These are phyloP conservation scores for Micropterix aruncella DNA, from an alignment of 2,888 invertebrate genomes.

Conservation along the genomic window DNA sequence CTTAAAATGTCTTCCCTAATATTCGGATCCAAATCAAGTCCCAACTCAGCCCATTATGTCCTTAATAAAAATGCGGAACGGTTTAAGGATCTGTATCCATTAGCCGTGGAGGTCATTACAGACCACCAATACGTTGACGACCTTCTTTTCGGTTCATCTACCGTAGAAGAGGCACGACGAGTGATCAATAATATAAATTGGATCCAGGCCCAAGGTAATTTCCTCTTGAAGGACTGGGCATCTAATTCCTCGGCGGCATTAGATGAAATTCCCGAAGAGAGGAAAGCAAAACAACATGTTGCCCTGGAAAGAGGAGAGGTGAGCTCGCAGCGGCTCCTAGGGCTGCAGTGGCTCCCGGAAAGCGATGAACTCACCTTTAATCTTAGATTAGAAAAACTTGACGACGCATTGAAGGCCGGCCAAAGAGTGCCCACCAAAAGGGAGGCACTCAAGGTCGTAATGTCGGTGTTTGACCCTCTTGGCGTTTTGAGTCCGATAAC, in stretches of 20 bases:
- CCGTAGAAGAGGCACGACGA: constrained; percentile 8
- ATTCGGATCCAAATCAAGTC: constrained; percentile 12
- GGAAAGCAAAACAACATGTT: constrained; percentile 8
- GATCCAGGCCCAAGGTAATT: too few relatives aligned
- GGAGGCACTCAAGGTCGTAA: constrained; percentile 11
- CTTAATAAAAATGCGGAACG: constrained; percentile 14
- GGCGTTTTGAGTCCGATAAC: constrained; percentile 14
- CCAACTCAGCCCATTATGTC: constrained; percentile 11
- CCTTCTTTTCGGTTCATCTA: constrained; percentile 13
- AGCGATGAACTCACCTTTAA: constrained; percentile 12
- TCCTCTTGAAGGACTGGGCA: too few relatives aligned
- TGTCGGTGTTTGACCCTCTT: constrained; percentile 16
- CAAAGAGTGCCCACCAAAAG: too few relatives aligned
- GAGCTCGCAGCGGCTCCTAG: too few relatives aligned
- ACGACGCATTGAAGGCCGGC: constrained; percentile 14
- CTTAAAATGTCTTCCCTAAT: constrained; percentile 13
- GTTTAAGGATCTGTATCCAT: constrained; percentile 9
- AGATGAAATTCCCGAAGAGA: constrained; percentile 9
- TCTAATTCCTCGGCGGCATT: constrained; percentile 12
- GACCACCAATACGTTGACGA: constrained; percentile 16
- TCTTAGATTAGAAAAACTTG: constrained; percentile 4
- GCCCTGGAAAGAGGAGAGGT: constrained; percentile 4
- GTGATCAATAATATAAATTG: too few relatives aligned
- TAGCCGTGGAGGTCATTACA: constrained; percentile 13
- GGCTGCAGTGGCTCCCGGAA: constrained; percentile 10